A percentile compares a stretch with the other conserved stretches of the same genome.
Evolutionary conservation across 2,113 vertebrate genomes (phyloP).

Genomic region (Halichoerus grypus): DNA sequence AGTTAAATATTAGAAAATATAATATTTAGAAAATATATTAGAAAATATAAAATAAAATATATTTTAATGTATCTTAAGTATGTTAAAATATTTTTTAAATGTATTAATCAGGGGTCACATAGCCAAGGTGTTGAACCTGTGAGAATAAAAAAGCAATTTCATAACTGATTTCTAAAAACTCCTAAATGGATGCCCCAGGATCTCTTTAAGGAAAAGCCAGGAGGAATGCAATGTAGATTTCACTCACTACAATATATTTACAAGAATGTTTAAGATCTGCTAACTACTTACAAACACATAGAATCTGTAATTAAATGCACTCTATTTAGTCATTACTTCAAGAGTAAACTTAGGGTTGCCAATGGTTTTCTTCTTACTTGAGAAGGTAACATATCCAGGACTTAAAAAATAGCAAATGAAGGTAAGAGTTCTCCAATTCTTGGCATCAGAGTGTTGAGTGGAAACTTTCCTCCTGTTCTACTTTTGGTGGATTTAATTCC

Average conservation of each 20-base stretch:
- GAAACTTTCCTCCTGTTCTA: neutral
- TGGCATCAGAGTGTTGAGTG: neutral
- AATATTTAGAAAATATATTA: no score
- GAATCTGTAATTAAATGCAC: neutral
- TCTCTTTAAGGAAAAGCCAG: neutral
- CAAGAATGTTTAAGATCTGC: slow-evolving; percentile 8
- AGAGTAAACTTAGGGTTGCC: neutral
- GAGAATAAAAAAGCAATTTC: neutral
- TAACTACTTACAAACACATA: neutral
- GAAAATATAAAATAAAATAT: no score
- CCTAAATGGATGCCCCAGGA: neutral
- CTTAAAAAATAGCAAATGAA: neutral
- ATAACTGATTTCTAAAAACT: neutral
- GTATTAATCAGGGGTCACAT: neutral
- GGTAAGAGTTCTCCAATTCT: neutral
- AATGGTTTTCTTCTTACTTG: neutral
- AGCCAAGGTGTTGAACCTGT: neutral
- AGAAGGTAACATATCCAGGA: neutral
- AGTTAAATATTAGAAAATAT: no score
- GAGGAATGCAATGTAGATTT: neutral
- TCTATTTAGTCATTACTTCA: neutral
- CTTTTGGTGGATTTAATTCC: slow-evolving; percentile 13
- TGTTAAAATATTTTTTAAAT: neutral
- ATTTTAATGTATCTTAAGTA: neutral
- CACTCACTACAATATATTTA: neutral